Evolutionary conservation across 2,888 invertebrate genomes (phyloP), one percentile per base, ranked within the genome.

Genomic region (Zygaena filipendulae): DNA sequence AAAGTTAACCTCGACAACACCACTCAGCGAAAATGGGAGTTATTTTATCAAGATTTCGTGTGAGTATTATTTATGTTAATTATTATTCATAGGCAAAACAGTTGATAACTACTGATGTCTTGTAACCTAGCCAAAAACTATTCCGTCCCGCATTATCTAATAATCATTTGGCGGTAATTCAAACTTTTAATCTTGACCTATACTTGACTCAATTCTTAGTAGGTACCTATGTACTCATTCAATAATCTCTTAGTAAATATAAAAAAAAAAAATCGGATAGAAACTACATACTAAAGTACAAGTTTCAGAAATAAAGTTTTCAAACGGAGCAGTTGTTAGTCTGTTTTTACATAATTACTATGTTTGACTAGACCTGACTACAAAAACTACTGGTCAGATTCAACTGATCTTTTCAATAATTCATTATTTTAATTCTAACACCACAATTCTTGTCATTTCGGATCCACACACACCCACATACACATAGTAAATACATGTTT

Each of bases 1-100:
- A n/a, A n/a, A n/a, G n/a, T n/a, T n/a, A n/a, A n/a, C n/a, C n/a
- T n/a, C n/a, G n/a, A n/a, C 23, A 29, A 37, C 41, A 35, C n/a
- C 35, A 38, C 33, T 23, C 25, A 16, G 29, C 39, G 44, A 70
- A 68, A 50, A 87, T 87, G 87, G 87, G 87, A 41, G 67, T 84
- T 34, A 80, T 87, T 43, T 70, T 86, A 61, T 85, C 84, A 39
- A 86, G 84, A 77, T 85, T 87, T 72, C 82, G 86, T 61, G 87
- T 87, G 69, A 84, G 85, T 82, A 55, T 33, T 25, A 33, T 33
- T 35, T 33, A 35, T 33, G 32, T 36, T 48, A 16, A 16, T 16
- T 6, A 16, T 32, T 21, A 23, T 21, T 40, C 39, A 23, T 11
- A 11, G 9, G 11, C 18, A 6, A 2, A 4, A 11, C 9, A 16